These are phyloP conservation scores for Schizotus pectinicornis DNA, from an alignment of 2,888 invertebrate genomes.

Conservation along the genomic window DNA sequence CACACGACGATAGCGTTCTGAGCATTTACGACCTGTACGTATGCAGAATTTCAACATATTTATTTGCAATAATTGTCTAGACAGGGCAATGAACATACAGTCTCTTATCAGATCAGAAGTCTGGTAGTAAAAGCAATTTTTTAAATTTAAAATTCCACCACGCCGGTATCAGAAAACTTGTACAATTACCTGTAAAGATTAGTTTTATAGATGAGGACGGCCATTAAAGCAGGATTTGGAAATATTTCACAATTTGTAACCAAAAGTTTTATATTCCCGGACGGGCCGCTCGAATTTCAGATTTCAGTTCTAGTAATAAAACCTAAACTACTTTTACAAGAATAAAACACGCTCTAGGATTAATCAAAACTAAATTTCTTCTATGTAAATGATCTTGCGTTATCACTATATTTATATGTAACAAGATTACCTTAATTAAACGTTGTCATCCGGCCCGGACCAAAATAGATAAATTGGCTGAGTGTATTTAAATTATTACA, in stretches of 20 bases:
- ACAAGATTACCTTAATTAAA: slow-evolving; percentile 16
- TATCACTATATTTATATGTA: slow-evolving; percentile 6
- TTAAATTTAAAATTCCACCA: too few species aligned
- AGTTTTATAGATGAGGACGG: slow-evolving; percentile 3
- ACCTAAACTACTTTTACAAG: slow-evolving; percentile 4
- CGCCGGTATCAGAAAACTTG: too few species aligned
- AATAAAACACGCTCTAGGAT: background rate
- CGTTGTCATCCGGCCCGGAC: background rate
- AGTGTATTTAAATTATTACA: too few species aligned
- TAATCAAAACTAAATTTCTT: background rate
- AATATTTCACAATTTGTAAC: slow-evolving; percentile 7
- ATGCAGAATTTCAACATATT: slow-evolving; percentile 2
- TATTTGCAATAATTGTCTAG: slow-evolving; percentile 3
- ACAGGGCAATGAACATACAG: slow-evolving; percentile 1
- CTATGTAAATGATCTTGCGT: slow-evolving; percentile 4
- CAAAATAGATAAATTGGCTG: background rate
- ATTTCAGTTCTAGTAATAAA: background rate
- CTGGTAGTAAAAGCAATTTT: background rate
- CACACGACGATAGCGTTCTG: too few species aligned
- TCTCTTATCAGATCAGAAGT: background rate
- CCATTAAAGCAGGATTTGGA: background rate
- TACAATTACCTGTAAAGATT: background rate
- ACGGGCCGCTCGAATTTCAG: background rate
- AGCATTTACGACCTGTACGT: slow-evolving; percentile 11
- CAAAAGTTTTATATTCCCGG: background rate